These are phyloP conservation scores for Tachycineta bicolor DNA, from an alignment of 2,113 vertebrate genomes.

Conservation along the genomic window DNA sequence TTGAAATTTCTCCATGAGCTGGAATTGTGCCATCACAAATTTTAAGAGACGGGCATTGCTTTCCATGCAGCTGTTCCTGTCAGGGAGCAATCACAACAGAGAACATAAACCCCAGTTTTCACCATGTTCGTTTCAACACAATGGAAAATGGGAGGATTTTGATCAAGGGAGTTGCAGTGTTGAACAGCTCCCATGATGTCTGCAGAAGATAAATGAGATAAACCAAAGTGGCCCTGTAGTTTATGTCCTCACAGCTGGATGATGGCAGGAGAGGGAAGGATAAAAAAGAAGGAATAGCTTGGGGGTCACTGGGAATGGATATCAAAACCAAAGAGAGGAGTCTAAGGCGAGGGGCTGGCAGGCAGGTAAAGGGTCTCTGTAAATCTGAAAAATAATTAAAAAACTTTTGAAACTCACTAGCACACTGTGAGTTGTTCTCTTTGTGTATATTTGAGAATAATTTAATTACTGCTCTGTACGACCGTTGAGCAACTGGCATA, in stretches of 20 bases:
- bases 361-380: background rate
- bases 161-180: background rate
- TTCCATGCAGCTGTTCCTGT: background rate
- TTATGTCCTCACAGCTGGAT: background rate
- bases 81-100: background rate
- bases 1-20: background rate
- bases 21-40: background rate
- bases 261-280: background rate
- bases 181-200: background rate
- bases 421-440: background rate
- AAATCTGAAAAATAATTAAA: background rate
- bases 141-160: background rate
- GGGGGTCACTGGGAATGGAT: background rate
- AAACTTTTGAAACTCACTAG: background rate
- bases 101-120: background rate
- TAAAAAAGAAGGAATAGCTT: background rate
- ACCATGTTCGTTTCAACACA: fast-evolving
- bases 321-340: background rate
- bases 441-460: background rate
- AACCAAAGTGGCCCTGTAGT: background rate
- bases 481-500: fast-evolving
- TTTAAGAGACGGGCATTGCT: background rate
- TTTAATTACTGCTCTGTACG: background rate
- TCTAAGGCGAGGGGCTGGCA: background rate
- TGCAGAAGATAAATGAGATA: background rate